These are phyloP conservation scores for Hybognathus amarus DNA, from an alignment of 2,797 vertebrate species.

Conservation along the genomic window DNA sequence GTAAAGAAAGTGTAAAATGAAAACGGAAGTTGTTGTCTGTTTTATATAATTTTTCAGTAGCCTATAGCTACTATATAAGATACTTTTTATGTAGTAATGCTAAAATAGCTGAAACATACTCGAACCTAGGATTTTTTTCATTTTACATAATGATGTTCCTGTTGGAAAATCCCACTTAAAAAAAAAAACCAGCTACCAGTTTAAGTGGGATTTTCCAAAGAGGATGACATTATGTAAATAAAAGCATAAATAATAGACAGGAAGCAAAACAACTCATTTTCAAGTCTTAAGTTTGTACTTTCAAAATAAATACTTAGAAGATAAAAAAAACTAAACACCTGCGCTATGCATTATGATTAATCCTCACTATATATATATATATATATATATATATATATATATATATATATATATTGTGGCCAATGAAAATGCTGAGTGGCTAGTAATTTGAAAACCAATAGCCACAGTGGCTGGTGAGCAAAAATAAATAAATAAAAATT, in stretches of 20 bases:
- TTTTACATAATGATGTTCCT: background rate
- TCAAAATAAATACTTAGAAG: background rate
- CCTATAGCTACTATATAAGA: no score
- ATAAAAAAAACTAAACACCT: background rate
- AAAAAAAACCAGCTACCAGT: background rate
- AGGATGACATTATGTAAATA: background rate
- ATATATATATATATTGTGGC: no score
- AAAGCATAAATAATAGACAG: background rate
- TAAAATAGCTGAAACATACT: no score
- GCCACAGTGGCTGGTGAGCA: no score
- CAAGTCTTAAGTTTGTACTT: background rate
- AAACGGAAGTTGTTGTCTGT: background rate
- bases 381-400: no score
- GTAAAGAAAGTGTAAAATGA: constrained; percentile 30
- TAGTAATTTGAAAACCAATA: no score
- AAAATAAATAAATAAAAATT: no score
- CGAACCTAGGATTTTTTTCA: background rate
- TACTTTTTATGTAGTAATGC: background rate
- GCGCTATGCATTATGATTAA: background rate
- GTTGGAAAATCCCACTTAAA: constrained; percentile 1
- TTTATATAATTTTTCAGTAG: no score
- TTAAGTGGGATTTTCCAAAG: background rate
- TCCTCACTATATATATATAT: background rate
- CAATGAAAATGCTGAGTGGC: no score
- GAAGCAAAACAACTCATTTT: background rate